A percentile compares a stretch with the other conserved stretches of the same genome.
phyloP scores from a whole-genome alignment of 2,113 vertebrate species.

The Brachyhypopomus occidentalis region DNA sequence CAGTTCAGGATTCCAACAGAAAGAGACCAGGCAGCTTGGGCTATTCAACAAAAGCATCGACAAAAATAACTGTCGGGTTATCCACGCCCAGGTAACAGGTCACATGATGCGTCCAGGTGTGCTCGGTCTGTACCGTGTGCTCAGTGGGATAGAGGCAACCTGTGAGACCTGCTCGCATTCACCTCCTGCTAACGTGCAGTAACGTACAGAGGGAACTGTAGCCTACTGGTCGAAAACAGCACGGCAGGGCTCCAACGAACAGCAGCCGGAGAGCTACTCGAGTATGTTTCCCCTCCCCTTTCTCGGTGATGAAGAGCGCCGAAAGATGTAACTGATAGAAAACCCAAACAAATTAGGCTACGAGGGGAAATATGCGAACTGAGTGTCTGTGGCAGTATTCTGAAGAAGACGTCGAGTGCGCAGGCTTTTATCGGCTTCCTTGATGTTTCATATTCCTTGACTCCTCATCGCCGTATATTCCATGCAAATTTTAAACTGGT shows the following conservation, averaged over 20 bases:
- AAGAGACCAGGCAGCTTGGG: slow-evolving; percentile 36
- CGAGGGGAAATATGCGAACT: neutral
- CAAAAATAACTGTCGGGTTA: slow-evolving; percentile 59
- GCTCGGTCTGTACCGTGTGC: slow-evolving; percentile 64
- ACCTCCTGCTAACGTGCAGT: slow-evolving; percentile 33
- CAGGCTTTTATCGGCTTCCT: neutral
- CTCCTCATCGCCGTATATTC: neutral
- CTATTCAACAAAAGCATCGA: slow-evolving; percentile 64
- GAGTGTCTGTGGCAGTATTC: neutral
- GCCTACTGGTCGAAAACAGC: slow-evolving; percentile 26
- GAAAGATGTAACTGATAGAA: slow-evolving; percentile 44
- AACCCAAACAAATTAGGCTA: slow-evolving; percentile 14
- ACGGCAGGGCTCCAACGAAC: neutral
- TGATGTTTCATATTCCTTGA: neutral
- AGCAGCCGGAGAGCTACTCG: slow-evolving; percentile 10
- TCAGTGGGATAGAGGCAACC: slow-evolving; percentile 65
- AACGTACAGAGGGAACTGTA: slow-evolving; percentile 26
- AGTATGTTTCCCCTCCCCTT: slow-evolving; percentile 64
- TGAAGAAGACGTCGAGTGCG: neutral
- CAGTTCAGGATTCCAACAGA: too few relatives aligned
- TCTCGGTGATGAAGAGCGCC: slow-evolving; percentile 33
- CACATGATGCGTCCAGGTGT: slow-evolving; percentile 79
- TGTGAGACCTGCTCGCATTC: slow-evolving; percentile 70
- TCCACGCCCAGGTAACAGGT: slow-evolving; percentile 80
- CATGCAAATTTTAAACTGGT: slow-evolving; percentile 43